Base-by-base conservation (phyloP, 2,113 vertebrate species). In the Planiliza haematocheilus region DNA sequence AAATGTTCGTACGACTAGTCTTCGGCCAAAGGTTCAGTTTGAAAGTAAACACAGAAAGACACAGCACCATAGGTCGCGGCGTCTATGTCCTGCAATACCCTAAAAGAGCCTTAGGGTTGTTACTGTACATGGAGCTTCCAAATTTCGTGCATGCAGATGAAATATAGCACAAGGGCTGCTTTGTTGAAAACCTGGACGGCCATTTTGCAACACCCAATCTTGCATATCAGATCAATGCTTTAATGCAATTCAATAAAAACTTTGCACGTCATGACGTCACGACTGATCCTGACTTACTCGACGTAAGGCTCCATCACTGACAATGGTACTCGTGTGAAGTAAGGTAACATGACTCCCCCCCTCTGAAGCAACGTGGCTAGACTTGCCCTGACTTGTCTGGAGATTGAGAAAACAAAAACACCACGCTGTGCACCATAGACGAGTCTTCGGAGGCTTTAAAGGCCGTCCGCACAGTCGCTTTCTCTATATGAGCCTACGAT, bases 361-460 rank as follows among this genome's bases (percentile, higher is more conserved):
- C 24, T 5, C 24, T 5, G 24, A 30, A 30, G 24, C 24, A 30
- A 30, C 24, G 24, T 2, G 24, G 24, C 24, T 21, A 42, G 77
- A 52, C 80, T 55, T 81, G 58, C 37, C 80, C 39, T 3, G 70
- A 74, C 68, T 64, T 68, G 70, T 70, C 70, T 64, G 60, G 12
- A 55, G 24, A 49, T 4, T 36, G 14, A 7, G 14, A 39, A 81
- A 70, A 76, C n/a, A 61, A 71, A 13, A 60, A 7, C 9, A 74
- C 0, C 9, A 34, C 10, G 13, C 41, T 52, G 42, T 17, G 12
- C n/a, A 43, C 4, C 11, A 12, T 8, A 16, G 42, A 49, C 24
- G 12, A 18, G 8, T 11, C 1, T 63, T 62, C 45, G 3, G 12
- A 18, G 8, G 17, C 1, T 63, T 62, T 50, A 4, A 50, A 7